Conservation (phyloP, 2,888 invertebrate genomes). For the Leuctra nigra region DNA sequence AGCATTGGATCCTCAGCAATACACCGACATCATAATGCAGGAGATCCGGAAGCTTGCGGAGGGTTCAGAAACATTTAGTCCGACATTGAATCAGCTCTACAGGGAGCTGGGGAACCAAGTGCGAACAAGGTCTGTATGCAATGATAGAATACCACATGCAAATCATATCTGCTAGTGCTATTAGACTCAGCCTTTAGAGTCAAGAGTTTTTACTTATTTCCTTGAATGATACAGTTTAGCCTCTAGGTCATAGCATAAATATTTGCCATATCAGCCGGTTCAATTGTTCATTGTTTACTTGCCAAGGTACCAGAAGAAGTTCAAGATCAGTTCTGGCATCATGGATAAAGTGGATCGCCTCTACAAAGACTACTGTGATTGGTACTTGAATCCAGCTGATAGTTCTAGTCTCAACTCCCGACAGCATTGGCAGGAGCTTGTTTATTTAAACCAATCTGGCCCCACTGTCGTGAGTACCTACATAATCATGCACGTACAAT, state of each 20-base stretch:
- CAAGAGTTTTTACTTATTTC: not conserved
- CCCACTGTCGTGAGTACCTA: conserved; percentile 46
- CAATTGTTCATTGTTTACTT: not conserved
- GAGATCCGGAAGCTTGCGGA: conserved; percentile 65
- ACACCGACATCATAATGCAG: conserved; percentile 43
- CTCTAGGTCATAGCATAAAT: not conserved
- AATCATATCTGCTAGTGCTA: too few relatives aligned
- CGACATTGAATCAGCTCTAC: conserved; percentile 57
- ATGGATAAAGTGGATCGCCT: conserved; percentile 56
- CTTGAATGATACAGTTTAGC: not conserved
- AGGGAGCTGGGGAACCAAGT: conserved; percentile 62
- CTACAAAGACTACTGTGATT: conserved; percentile 57
- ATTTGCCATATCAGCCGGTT: too few relatives aligned
- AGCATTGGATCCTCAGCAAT: conserved; percentile 46
- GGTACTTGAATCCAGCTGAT: conserved; percentile 47
- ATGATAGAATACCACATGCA: too few relatives aligned
- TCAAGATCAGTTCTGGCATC: conserved; percentile 57
- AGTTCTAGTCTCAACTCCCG: conserved; percentile 48
- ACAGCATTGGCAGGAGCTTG: conserved; percentile 64
- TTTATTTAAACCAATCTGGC: conserved; percentile 47
- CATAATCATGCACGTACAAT: too few relatives aligned
- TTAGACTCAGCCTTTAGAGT: too few relatives aligned
- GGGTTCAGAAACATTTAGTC: conserved; percentile 75
- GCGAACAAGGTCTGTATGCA: conserved; percentile 47
- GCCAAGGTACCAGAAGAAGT: conserved; percentile 54